These are phyloP conservation scores for Eueides isabella DNA, from an alignment of 1,140 invertebrate species.

Conservation along the genomic window DNA sequence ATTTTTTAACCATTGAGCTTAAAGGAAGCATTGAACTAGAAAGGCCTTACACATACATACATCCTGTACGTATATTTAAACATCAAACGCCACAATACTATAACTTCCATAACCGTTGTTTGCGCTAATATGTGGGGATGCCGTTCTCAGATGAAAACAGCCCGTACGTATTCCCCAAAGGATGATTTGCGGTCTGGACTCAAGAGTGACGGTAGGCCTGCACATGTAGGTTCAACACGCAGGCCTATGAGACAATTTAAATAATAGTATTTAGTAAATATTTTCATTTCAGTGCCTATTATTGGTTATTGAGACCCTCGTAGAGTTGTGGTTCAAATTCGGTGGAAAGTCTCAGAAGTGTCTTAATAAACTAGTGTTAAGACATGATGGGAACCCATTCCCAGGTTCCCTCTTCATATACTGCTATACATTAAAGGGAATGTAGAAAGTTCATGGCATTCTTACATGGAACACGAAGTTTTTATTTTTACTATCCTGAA, in stretches of 20 bases:
- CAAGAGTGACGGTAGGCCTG: constrained; percentile 52
- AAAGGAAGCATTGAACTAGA: background rate
- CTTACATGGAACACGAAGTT: no score
- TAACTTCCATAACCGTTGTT: constrained; percentile 22
- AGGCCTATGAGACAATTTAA: background rate
- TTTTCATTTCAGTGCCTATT: no score
- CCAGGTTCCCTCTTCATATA: no score
- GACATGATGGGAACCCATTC: no score
- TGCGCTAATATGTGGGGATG: constrained; percentile 38
- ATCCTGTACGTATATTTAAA: background rate
- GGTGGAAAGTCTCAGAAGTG: no score
- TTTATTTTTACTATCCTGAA: no score
- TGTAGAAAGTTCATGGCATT: no score
- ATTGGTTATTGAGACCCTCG: no score
- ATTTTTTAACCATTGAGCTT: background rate
- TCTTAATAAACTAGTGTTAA: no score
- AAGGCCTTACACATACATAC: background rate
- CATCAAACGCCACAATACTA: constrained; percentile 13
- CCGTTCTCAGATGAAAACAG: constrained; percentile 39
- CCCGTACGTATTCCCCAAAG: constrained; percentile 42
- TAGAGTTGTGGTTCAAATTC: no score
- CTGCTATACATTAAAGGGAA: no score
- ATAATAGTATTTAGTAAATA: background rate
- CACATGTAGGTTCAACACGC: constrained; percentile 43
- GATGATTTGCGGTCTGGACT: constrained; percentile 59